Evolutionary conservation across 2,888 invertebrate genomes (phyloP), one percentile per base, ranked within the genome.

Genomic region (Bedellia somnulentella): DNA sequence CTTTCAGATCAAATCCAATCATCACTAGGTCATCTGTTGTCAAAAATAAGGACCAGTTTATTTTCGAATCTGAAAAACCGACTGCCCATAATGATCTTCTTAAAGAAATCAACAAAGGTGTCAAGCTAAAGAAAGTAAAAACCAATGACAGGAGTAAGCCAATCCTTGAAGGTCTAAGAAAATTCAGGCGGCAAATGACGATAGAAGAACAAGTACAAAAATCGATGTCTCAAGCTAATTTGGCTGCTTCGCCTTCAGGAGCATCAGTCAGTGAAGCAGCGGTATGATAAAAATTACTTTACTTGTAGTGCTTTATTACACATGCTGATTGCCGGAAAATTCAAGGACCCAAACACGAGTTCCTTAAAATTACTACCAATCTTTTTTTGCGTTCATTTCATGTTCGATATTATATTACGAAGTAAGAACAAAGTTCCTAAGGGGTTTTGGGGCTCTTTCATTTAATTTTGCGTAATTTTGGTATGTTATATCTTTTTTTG

Each of bases 111-210:
- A 85, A 86, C 57, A 68, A 78, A 35, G 93, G 93, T 30, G 68
- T 92, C 0, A 81, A 67, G 43, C 68, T 93, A 43, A 89, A 87
- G 51, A 85, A 82, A 41, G 84, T 84, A 0, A 85, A 82, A 55
- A 87, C 87, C 4, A 91, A 93, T 50, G 93, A 93, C 52, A 83
- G 93, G 43, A 93, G 92, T 56, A 90, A 82, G 64, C 93, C 93
- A 2, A 80, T 87, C 39, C 60, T 93, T 38, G 86, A 86, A 46
- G 93, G 93, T 35, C 67, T 93, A 39, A 80, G 91, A 32, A 93
- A 92, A 61, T 91, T 93, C 67, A 80, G 93, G 32, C 79, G 92
- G 46, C 93, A 93, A 59, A 82, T 91, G 83, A 93, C 93, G 2
- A 89, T 92, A 41, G 93, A 93, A 50, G 92, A 93, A 52, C 89